Base-by-base conservation (phyloP, 2,797 vertebrate genomes). In the Microctenopoma steveboyesi region DNA sequence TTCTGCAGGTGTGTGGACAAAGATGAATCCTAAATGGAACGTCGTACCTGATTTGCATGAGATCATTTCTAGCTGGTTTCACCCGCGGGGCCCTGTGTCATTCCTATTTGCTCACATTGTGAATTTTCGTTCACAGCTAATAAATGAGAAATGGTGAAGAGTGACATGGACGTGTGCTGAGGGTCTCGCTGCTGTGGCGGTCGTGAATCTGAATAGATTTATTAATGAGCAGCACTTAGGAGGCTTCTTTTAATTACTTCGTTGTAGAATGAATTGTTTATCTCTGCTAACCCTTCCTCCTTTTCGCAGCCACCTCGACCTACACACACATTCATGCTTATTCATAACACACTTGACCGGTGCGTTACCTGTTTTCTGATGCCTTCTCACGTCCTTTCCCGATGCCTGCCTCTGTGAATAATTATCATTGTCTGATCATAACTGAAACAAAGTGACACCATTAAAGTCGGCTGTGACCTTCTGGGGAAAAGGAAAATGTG, bases 171-270 rank as follows among this genome's bases (percentile, higher is more conserved):
- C 12, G 13, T 30, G 33, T 37, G 30, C 45, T n/a, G 22, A 39
- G 27, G 49, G 13, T 56, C 63, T 60, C 45, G 54, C 64, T 57
- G 39, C 60, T 42, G 27, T 40, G 28, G 35, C 28, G 27, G 42
- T 37, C 3, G 0, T 22, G 52, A 42, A 50, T 14, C 15, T 5
- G 0, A 56, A 16, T 35, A 40, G 30, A n/a, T 5, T n/a, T 13
- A 7, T 33, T 56, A 63, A 72, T 71, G 59, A 56, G 48, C 3
- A 62, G 27, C 42, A 49, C 53, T 67, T 57, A 55, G 33, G 22
- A 22, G 7, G 7, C 2, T 15, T 13, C 6, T 33, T 52, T 59
- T 43, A 5, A 15, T 43, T 2, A 1, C 35, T 46, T 46, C 2
- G 30, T 53, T 14, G 1, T 16, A 18, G 22, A 49, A 54, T 57